Evolutionary conservation across 2,888 invertebrate species (phyloP).

Genomic region (Chesias legatella): DNA sequence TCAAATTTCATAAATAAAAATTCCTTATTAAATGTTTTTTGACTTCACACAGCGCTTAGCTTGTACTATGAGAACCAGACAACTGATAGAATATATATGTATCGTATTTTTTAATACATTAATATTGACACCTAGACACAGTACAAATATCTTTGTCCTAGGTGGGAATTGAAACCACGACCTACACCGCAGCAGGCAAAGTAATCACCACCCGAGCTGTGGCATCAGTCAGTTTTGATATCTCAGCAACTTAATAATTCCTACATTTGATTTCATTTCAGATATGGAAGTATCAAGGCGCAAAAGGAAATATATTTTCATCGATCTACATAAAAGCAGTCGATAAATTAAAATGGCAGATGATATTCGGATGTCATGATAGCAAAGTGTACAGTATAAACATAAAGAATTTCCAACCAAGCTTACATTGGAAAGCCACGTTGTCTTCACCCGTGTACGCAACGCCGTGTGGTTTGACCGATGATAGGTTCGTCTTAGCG

Average conservation of each 20-base stretch:
- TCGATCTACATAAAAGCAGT: slow-evolving; percentile 77
- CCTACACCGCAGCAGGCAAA: too few relatives aligned
- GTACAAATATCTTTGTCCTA: too few relatives aligned
- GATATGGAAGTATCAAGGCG: slow-evolving; percentile 81
- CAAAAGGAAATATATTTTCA: slow-evolving; percentile 86
- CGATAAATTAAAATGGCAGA: slow-evolving; percentile 62
- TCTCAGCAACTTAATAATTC: neutral
- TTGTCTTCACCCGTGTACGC: slow-evolving; percentile 84
- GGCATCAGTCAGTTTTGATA: too few relatives aligned
- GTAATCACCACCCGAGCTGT: too few relatives aligned
- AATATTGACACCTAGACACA: too few relatives aligned
- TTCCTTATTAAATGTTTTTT: too few relatives aligned
- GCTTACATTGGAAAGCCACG: slow-evolving; percentile 76
- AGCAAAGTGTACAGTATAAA: slow-evolving; percentile 83
- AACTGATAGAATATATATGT: too few relatives aligned
- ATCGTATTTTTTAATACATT: too few relatives aligned
- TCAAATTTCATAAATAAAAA: too few relatives aligned
- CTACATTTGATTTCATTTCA: slow-evolving; percentile 41
- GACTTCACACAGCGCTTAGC: too few relatives aligned
- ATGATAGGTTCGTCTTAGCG: slow-evolving; percentile 68
- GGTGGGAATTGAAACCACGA: too few relatives aligned
- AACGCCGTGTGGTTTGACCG: slow-evolving; percentile 80
- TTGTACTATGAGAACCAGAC: too few relatives aligned
- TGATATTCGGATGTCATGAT: slow-evolving; percentile 88
- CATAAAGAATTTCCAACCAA: slow-evolving; percentile 55